phyloP scores from a whole-genome alignment of 2,797 vertebrate genomes.

The Echeneis naucrates region DNA sequence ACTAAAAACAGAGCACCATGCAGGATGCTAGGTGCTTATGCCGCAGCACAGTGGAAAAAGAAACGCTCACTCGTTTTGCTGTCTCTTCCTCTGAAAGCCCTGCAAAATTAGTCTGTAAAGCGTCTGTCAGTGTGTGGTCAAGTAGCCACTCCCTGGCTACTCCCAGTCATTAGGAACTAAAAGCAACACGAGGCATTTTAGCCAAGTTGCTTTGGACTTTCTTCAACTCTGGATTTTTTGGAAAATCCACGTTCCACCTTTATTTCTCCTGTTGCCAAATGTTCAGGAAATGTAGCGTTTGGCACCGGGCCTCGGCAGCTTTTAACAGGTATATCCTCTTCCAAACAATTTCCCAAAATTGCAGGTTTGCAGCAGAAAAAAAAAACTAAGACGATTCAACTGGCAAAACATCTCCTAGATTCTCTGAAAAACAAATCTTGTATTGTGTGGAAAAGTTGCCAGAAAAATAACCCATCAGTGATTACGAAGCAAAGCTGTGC shows the following conservation, averaged over 20 bases:
- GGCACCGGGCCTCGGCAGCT: too few species aligned
- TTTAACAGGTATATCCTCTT: constrained; percentile 11
- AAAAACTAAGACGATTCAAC: constrained; percentile 1
- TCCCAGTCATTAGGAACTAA: constrained; percentile 24
- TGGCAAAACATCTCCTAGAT: not conserved
- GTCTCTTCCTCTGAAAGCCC: constrained; percentile 31
- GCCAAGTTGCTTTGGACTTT: constrained; percentile 20
- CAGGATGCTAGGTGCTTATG: constrained; percentile 15
- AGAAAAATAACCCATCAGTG: constrained; percentile 28
- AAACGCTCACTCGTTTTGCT: constrained; percentile 21
- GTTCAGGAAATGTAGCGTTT: constrained; percentile 19
- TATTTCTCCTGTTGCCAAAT: constrained; percentile 9
- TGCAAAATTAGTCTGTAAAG: constrained; percentile 18
- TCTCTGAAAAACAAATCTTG: constrained; percentile 21
- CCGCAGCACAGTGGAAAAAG: constrained; percentile 7
- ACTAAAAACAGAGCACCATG: not conserved
- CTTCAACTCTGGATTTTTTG: not conserved
- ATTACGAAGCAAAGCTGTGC: constrained; percentile 27
- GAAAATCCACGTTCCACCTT: constrained; percentile 35
- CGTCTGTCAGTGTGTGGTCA: constrained; percentile 44
- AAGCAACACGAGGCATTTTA: constrained; percentile 25
- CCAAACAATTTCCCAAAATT: constrained; percentile 24
- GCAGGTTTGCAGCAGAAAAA: constrained; percentile 2
- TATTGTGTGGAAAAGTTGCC: not conserved
- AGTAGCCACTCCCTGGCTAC: constrained; percentile 46